A percentile compares a stretch with the other conserved stretches of the same genome.
phyloP scores from a whole-genome alignment of 2,113 vertebrate genomes.

The Pelmatolapia mariae region DNA sequence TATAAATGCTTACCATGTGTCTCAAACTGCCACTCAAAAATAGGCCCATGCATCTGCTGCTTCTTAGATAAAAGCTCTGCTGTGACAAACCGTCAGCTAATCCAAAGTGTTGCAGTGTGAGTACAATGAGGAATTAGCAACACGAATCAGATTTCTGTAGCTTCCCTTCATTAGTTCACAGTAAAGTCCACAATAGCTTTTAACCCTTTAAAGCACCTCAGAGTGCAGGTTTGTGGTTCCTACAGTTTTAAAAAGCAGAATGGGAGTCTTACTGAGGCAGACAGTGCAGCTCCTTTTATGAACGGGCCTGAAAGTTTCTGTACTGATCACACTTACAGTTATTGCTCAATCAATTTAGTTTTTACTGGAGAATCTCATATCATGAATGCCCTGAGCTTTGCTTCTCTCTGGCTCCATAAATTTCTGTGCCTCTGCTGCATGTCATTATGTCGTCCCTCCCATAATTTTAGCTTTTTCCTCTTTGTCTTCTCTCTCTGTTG shows the following conservation, averaged over 20 bases:
- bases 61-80: neutral
- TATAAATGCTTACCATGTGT: neutral
- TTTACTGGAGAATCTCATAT: neutral
- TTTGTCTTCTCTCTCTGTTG: neutral
- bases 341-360: neutral
- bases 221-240: neutral
- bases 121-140: neutral
- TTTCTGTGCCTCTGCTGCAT: neutral
- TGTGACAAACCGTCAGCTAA: neutral
- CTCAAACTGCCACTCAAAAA: neutral
- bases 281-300: neutral
- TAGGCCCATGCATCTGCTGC: neutral
- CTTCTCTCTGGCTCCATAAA: neutral
- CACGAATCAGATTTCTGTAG: neutral
- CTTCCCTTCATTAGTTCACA: neutral
- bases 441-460: neutral
- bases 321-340: neutral
- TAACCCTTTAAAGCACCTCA: neutral
- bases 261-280: neutral
- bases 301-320: neutral
- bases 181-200: neutral
- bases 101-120: neutral
- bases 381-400: neutral
- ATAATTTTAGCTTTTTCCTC: neutral
- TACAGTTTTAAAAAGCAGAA: neutral